These are phyloP conservation scores for Parthenolecanium corni DNA, from an alignment of 2,888 invertebrate species.

Conservation along the genomic window DNA sequence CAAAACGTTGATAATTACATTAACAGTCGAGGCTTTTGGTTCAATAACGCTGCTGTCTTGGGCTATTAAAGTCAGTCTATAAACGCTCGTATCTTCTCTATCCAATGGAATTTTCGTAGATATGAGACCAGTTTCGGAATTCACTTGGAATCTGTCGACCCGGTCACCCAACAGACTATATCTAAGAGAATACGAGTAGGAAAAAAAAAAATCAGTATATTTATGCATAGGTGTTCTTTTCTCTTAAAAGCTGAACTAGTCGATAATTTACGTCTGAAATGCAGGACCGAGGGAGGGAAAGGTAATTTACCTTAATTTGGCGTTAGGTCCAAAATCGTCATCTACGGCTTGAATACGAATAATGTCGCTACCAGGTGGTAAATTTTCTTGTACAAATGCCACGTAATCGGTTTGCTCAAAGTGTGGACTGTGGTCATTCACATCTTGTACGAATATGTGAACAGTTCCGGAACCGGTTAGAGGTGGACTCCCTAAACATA, in stretches of 20 bases:
- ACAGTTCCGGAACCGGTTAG: constrained; percentile 86
- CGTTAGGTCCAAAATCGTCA: constrained; percentile 71
- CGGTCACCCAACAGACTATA: constrained; percentile 74
- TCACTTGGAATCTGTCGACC: constrained; percentile 65
- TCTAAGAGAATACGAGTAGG: constrained; percentile 37
- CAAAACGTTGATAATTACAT: constrained; percentile 62
- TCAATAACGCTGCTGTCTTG: constrained; percentile 80
- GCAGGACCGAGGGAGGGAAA: background rate
- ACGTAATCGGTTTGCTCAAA: constrained; percentile 72
- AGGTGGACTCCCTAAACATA: constrained; percentile 70
- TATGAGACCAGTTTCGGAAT: constrained; percentile 67
- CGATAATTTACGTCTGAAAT: background rate
- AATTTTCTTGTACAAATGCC: constrained; percentile 69
- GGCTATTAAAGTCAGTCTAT: constrained; percentile 73
- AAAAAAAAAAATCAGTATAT: background rate
- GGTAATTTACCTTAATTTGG: constrained; percentile 55
- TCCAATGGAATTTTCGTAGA: constrained; percentile 61
- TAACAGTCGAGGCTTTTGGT: constrained; percentile 68
- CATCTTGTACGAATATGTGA: constrained; percentile 78
- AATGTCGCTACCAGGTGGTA: constrained; percentile 63
- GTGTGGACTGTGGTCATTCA: constrained; percentile 84
- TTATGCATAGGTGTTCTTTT: background rate
- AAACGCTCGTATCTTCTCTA: constrained; percentile 63
- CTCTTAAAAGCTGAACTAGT: background rate
- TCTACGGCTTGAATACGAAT: constrained; percentile 68